Evolutionary conservation across 64 coral and sea anemone species (phyloP), one percentile per base, ranked within the genome.

Genomic region (Montipora efflorescens): DNA sequence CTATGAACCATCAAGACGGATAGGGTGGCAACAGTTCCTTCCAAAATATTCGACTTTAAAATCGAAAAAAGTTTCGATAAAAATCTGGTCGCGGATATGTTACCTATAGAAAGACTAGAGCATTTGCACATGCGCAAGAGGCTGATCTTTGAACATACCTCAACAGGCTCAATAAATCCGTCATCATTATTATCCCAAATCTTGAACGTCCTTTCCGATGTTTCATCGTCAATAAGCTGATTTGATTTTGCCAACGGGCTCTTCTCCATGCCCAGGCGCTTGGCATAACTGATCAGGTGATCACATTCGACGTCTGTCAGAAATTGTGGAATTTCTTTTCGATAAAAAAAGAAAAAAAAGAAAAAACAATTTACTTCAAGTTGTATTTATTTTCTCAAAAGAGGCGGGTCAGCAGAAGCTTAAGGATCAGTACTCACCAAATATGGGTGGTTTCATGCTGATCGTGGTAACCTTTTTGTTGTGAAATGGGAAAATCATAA

Each of bases 261-360:
- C 59, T 88, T 88, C 89, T 97, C 91, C 21, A 97, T 77, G 5
- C 95, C 95, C n/a, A 97, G 86, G 25, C 93, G 95, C n/a, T 91
- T 94, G 5, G 95, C 92, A 11, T 92, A 79, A 44, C 87, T 89
- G 12, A 97, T 76, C 5, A 97, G 83, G 7, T 97, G 96, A 75
- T 97, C 93, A 59, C 96, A 97, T 78, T 97, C 96, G 11, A 81
- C 89, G 11, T 79, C 55, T 23, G 72, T 95, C 69, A 97, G 58
- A 83, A 97, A 97, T n/a, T 95, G 74, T 73, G 81, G 66, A 80
- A 92, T 90, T 50, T 91, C 94, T 95, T 67, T 4, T 47, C 19
- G 68, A 85, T 6, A 36, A 18, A 61, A 4, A 89, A 79, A 10
- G 0, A 19, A 57, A 8, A 13, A 28, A 7, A 7, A 22, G 2